Percentiles rank a stretch among this genome's conserved stretches.
Conservation (phyloP, 2,888 invertebrate species). For the Eupithecia subfuscata region DNA sequence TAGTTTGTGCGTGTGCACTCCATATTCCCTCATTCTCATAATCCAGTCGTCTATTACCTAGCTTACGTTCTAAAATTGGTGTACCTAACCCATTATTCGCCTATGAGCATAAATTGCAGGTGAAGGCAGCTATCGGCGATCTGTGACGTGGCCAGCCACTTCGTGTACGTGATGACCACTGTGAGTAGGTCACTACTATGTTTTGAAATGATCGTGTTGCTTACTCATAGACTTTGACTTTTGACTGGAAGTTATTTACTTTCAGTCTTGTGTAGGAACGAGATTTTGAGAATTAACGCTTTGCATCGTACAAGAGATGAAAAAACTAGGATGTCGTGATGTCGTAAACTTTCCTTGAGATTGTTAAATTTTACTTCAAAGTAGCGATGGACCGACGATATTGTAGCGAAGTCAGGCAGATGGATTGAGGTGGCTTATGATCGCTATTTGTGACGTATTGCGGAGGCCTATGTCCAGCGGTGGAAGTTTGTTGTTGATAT, state of each 20-base stretch:
- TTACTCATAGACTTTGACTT: not conserved
- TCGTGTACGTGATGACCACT: conserved; percentile 44
- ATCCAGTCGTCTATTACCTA: not conserved
- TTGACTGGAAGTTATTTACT: not conserved
- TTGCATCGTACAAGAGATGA: not conserved
- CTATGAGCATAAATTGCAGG: conserved; percentile 56
- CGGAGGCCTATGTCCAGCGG: too few relatives aligned
- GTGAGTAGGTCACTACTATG: conserved; percentile 9
- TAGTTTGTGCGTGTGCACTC: not conserved
- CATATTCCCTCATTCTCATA: not conserved
- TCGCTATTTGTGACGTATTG: too few relatives aligned
- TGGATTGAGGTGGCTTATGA: too few relatives aligned
- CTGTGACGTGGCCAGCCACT: conserved; percentile 50
- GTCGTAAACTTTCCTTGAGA: not conserved
- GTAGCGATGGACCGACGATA: not conserved
- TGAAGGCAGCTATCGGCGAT: conserved; percentile 53
- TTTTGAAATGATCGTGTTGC: not conserved
- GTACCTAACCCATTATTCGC: conserved; percentile 43
- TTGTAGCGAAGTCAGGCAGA: too few relatives aligned
- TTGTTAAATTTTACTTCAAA: not conserved
- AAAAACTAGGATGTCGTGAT: not conserved
- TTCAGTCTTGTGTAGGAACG: not conserved
- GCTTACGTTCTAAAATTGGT: conserved; percentile 10
- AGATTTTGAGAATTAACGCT: not conserved
- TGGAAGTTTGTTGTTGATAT: not conserved